phyloP scores from a whole-genome alignment of 2,888 invertebrate species.

The Amphipoea oculea region DNA sequence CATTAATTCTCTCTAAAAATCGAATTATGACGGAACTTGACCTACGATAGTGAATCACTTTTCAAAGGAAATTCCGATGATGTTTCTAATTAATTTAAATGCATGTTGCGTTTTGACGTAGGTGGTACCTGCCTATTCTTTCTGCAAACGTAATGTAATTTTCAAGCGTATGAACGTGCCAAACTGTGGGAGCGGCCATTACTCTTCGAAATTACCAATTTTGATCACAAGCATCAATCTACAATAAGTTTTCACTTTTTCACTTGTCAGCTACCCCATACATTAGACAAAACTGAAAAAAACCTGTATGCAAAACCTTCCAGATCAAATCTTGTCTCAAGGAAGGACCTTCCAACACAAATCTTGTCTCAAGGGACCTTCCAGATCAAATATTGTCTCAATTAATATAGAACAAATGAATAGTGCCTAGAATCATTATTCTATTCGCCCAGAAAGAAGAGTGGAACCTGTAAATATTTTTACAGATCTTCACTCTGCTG shows the following conservation, averaged over 20 bases:
- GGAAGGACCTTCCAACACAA: background rate
- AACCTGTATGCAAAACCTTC: background rate
- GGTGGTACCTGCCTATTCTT: background rate
- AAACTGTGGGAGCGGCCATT: background rate
- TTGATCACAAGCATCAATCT: background rate
- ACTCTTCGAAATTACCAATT: background rate
- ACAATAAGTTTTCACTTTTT: background rate
- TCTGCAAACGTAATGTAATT: background rate
- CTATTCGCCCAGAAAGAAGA: background rate
- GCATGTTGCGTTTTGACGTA: constrained; percentile 20
- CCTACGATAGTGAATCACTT: constrained; percentile 46
- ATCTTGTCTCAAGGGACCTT: background rate
- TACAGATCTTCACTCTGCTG: background rate
- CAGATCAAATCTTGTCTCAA: background rate
- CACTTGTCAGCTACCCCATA: background rate
- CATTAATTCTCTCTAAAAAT: constrained; percentile 58
- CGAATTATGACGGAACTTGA: constrained; percentile 39
- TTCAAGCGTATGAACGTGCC: background rate
- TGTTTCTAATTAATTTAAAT: constrained; percentile 36
- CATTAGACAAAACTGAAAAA: background rate
- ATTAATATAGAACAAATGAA: background rate
- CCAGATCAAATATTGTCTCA: background rate
- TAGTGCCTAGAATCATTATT: background rate
- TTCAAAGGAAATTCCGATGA: constrained; percentile 35
- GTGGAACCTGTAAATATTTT: background rate